Conservation (phyloP, 1,140 invertebrate species). For the Rhyacophila brunnea region DNA sequence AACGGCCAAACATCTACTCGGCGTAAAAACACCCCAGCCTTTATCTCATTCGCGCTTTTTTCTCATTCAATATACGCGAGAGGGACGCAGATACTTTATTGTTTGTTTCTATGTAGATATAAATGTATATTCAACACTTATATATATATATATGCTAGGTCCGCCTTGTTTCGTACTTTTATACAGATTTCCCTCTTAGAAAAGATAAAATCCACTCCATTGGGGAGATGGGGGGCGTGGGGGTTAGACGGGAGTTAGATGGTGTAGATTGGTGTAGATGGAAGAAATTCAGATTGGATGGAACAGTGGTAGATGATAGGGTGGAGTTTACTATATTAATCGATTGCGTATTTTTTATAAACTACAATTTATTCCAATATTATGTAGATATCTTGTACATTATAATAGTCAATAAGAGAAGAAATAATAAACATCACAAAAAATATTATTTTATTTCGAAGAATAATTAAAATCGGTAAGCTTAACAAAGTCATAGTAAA, state of each 20-base stretch:
- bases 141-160: conserved; percentile 9
- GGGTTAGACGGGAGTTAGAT: not conserved
- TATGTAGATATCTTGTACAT: too few species aligned
- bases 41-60: conserved; percentile 2
- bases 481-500: too few species aligned
- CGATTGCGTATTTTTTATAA: too few species aligned
- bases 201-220: conserved; percentile 36
- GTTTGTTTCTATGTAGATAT: too few species aligned
- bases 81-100: conserved; percentile 2
- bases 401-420: too few species aligned
- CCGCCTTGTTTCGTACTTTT: conserved; percentile 35
- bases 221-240: conserved; percentile 17
- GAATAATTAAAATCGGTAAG: too few species aligned
- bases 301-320: too few species aligned
- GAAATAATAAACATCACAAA: too few species aligned
- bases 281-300: not conserved
- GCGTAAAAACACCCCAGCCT: not conserved
- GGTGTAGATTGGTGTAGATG: not conserved
- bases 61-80: not conserved
- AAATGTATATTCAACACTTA: not conserved
- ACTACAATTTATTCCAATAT: too few species aligned
- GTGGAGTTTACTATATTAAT: too few species aligned
- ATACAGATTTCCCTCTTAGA: conserved; percentile 26
- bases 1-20: conserved; percentile 9
- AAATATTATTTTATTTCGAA: too few species aligned